These are phyloP conservation scores for Melanophora roralis DNA, from an alignment of 2,888 invertebrate species.

Conservation along the genomic window DNA sequence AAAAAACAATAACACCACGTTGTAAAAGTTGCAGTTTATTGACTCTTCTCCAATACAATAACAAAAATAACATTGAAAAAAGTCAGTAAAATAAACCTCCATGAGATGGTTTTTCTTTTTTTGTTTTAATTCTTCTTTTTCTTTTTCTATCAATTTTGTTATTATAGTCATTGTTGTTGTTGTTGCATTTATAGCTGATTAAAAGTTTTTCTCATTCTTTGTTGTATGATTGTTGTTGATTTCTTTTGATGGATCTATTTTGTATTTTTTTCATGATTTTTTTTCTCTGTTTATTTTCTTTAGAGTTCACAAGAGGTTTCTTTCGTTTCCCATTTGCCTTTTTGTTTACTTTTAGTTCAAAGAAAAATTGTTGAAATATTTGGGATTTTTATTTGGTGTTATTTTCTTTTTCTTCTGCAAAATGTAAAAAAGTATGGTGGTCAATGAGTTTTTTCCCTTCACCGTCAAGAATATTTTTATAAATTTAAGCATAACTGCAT, in stretches of 20 bases:
- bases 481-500: not conserved
- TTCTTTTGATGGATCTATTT: conserved; percentile 58
- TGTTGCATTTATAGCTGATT: conserved; percentile 31
- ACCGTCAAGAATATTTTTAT: not conserved
- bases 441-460: not conserved
- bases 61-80: conserved; percentile 41
- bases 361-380: conserved; percentile 36
- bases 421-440: conserved; percentile 1
- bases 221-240: conserved; percentile 48
- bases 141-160: conserved; percentile 31
- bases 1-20: conserved; percentile 45
- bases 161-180: not conserved
- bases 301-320: conserved; percentile 25
- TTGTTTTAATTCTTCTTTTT: not conserved
- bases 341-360: not conserved
- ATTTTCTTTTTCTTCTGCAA: conserved; percentile 26
- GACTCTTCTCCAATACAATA: conserved; percentile 52
- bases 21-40: conserved; percentile 60
- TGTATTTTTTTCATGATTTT: conserved; percentile 16
- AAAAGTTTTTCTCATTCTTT: conserved; percentile 20
- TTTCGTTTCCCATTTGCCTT: not conserved
- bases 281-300: conserved; percentile 21
- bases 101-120: conserved; percentile 45
- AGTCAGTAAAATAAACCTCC: conserved; percentile 42
- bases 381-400: conserved; percentile 43